Evolutionary conservation across 2,797 vertebrate genomes (phyloP).

Genomic region (Chelmon rostratus): DNA sequence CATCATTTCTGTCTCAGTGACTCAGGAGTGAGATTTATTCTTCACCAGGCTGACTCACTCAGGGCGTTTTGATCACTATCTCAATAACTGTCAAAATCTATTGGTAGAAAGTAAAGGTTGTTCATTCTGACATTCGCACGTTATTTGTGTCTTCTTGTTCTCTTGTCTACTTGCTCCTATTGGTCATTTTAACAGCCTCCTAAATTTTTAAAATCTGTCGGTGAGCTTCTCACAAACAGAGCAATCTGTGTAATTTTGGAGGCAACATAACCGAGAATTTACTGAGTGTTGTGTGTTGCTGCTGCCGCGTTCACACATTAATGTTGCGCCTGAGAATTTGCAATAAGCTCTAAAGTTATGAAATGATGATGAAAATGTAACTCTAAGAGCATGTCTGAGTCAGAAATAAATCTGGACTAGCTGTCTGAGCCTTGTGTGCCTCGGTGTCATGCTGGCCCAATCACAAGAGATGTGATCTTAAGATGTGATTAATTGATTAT

Average conservation of each 20-base stretch:
- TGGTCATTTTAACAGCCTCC: conserved; percentile 3
- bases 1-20: conserved; percentile 48
- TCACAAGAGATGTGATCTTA: no score
- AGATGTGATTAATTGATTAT: no score
- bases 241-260: background rate
- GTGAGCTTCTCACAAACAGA: background rate
- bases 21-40: conserved; percentile 42
- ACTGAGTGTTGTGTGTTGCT: no score
- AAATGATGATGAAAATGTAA: no score
- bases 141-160: background rate
- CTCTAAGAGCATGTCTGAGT: no score
- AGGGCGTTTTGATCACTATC: conserved; percentile 35
- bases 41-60: conserved; percentile 55
- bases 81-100: conserved; percentile 36
- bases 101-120: conserved; percentile 22
- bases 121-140: background rate
- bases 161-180: background rate
- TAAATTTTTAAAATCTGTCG: background rate
- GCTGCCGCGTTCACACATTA: no score
- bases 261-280: no score
- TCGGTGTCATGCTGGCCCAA: no score
- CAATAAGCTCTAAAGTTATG: no score
- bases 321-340: no score
- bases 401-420: no score
- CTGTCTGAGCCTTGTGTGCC: no score